A percentile compares a stretch with the other conserved stretches of the same genome.
These are phyloP conservation scores for Cephonodes hylas DNA, from an alignment of 2,888 invertebrate genomes.

Conservation along the genomic window DNA sequence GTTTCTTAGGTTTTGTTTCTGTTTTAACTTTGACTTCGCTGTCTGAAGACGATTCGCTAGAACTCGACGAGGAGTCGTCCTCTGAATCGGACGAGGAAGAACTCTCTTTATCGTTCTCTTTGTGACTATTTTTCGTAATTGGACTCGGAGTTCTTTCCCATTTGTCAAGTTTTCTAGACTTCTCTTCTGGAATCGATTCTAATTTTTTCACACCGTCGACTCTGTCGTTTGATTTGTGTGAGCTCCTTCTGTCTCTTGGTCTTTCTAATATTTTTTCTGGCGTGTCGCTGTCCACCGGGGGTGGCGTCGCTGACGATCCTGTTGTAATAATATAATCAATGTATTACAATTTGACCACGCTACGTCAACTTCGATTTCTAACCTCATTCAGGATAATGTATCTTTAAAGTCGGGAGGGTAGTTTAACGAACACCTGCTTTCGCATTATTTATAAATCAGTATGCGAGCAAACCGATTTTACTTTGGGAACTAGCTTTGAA, in stretches of 20 bases:
- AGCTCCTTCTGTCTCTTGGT: slow-evolving; percentile 60
- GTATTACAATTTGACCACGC: too few relatives aligned
- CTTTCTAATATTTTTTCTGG: slow-evolving; percentile 61
- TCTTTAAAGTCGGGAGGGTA: too few relatives aligned
- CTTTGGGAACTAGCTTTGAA: too few relatives aligned
- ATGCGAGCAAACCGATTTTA: too few relatives aligned
- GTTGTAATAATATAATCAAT: slow-evolving; percentile 6
- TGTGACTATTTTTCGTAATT: slow-evolving; percentile 36
- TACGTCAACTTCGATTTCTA: too few relatives aligned
- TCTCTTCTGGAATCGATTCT: slow-evolving; percentile 60
- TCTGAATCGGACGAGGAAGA: slow-evolving; percentile 67
- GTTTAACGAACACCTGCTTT: too few relatives aligned
- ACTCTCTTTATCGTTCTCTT: slow-evolving; percentile 59
- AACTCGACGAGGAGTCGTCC: slow-evolving; percentile 54
- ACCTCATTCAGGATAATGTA: too few relatives aligned
- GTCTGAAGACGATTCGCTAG: slow-evolving; percentile 51
- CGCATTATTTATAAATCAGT: too few relatives aligned
- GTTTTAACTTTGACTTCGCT: slow-evolving; percentile 47
- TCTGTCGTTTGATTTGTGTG: slow-evolving; percentile 57
- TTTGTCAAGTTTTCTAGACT: slow-evolving; percentile 51
- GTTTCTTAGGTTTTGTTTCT: slow-evolving; percentile 55
- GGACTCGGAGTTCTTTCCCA: slow-evolving; percentile 62
- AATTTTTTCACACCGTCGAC: slow-evolving; percentile 56
- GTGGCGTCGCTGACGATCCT: slow-evolving; percentile 69
- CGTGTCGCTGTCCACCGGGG: slow-evolving; percentile 58